Percentiles rank a stretch among this genome's conserved stretches.
Evolutionary conservation across 2,888 invertebrate genomes (phyloP).

Genomic region (Heliconius erato): DNA sequence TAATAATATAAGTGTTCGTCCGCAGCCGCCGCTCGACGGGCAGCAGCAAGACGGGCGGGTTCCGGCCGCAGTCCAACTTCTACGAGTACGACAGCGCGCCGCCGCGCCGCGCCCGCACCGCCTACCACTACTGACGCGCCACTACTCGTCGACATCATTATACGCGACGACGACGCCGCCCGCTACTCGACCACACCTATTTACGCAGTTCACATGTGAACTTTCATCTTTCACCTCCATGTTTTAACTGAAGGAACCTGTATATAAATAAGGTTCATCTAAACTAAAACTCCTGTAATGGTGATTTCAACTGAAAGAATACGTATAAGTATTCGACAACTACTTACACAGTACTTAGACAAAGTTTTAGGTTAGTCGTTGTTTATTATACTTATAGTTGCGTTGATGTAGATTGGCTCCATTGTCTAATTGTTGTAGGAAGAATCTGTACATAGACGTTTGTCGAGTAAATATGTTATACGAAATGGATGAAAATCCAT

Average conservation of each 20-base stretch:
- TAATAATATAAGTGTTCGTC: conserved; percentile 39
- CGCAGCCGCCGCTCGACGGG: conserved; percentile 76
- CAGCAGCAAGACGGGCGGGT: conserved; percentile 85
- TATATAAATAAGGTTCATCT: neutral
- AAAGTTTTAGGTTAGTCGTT: no score
- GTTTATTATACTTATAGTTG: neutral
- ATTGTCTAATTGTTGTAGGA: neutral
- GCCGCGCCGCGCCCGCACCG: conserved; percentile 79
- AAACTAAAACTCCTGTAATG: no score
- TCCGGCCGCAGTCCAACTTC: conserved; percentile 92
- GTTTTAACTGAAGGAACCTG: neutral
- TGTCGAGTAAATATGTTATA: neutral
- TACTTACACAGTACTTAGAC: no score
- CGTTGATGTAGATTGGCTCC: neutral
- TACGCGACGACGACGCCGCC: neutral
- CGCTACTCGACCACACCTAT: neutral
- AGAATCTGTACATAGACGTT: neutral
- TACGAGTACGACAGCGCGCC: conserved; percentile 94
- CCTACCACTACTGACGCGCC: conserved; percentile 72
- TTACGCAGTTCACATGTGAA: conserved; percentile 12
- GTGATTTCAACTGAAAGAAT: no score
- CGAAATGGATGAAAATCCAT: neutral
- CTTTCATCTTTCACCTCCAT: neutral
- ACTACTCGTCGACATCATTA: conserved; percentile 23
- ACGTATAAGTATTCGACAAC: no score